Conservation (phyloP, 2,113 vertebrate species). For the Urocolius indicus region DNA sequence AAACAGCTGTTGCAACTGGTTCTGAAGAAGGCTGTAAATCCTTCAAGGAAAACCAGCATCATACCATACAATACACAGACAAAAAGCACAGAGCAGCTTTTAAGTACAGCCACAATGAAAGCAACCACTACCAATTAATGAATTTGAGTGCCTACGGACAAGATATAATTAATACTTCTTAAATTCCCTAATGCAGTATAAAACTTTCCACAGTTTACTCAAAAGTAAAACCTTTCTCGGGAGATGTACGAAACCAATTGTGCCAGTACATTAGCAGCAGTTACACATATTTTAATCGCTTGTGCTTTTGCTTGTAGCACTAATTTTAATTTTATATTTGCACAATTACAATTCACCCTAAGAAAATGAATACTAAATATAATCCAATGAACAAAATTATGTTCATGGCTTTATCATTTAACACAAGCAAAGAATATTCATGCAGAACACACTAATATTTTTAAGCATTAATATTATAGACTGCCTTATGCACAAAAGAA, state of each 20-base stretch:
- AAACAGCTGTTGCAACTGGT: background rate
- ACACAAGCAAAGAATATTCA: background rate
- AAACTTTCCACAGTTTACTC: background rate
- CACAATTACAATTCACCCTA: constrained; percentile 2
- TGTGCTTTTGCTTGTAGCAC: background rate
- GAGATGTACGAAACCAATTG: constrained; percentile 23
- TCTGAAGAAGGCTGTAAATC: background rate
- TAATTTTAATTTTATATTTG: constrained; percentile 28
- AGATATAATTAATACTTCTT: background rate
- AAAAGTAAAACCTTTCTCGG: background rate
- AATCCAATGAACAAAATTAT: background rate
- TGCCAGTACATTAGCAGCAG: background rate
- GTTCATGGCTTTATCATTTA: background rate
- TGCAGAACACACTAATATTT: constrained; percentile 15
- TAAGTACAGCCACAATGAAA: background rate
- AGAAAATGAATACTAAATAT: background rate
- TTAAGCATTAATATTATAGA: background rate
- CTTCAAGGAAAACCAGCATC: background rate
- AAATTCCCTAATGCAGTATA: background rate
- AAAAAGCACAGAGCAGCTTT: background rate
- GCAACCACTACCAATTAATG: background rate
- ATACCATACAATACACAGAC: background rate
- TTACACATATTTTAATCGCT: constrained; percentile 19
- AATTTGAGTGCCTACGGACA: background rate
- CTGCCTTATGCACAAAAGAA: background rate